phyloP scores from a whole-genome alignment of 2,797 vertebrate genomes.

The Cyclura pinguis region DNA sequence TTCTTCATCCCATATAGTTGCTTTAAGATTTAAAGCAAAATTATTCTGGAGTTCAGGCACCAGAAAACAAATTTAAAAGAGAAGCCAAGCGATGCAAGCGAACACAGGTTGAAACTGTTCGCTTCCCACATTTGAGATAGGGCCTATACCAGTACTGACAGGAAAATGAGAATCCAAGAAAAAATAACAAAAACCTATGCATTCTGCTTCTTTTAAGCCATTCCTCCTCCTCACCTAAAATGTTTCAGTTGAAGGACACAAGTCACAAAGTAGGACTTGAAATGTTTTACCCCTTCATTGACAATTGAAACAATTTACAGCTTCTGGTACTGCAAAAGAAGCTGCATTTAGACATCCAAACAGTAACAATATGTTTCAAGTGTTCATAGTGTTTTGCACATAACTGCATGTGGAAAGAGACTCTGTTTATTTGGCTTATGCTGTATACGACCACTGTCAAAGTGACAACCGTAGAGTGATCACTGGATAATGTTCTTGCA shows the following conservation, averaged over 20 bases:
- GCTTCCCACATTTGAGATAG: neutral
- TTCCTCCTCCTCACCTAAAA: neutral
- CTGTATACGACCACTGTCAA: neutral
- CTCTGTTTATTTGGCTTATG: neutral
- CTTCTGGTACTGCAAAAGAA: too few species aligned
- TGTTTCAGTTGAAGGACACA: neutral
- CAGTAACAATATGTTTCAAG: too few species aligned
- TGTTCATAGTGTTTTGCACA: neutral
- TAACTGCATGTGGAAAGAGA: too few species aligned
- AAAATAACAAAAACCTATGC: neutral
- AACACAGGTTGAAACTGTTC: neutral
- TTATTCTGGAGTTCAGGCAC: neutral
- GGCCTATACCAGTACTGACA: neutral
- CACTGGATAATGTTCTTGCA: neutral
- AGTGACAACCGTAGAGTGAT: rapidly evolving
- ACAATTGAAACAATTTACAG: neutral
- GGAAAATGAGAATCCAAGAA: neutral
- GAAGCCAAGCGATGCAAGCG: neutral
- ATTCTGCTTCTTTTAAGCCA: neutral
- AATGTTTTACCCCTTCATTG: neutral
- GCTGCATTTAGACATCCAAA: neutral
- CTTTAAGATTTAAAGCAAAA: neutral
- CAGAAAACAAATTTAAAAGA: neutral
- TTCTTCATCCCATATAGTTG: constrained; percentile 15
- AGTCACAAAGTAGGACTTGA: too few species aligned